Base-by-base conservation (phyloP, 30 jellyfish, hydroid and myxozoan genomes). In the Aurelia sp. region DNA sequence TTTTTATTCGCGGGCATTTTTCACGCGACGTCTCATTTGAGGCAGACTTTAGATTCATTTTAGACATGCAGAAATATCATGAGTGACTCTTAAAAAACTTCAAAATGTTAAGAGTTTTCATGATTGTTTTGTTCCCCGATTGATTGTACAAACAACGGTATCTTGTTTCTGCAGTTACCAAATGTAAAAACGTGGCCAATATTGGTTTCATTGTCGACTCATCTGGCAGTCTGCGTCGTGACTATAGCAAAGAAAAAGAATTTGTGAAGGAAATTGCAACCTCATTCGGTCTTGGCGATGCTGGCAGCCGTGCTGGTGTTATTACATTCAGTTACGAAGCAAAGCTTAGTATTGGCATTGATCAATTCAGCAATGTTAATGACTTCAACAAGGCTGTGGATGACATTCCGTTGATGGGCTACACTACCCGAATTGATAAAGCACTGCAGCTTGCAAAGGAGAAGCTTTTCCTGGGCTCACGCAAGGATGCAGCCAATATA, bases 161-260 rank as follows among this genome's bases (percentile, higher is more conserved):
- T 44, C 55, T 8, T 44, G 6, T 44, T 44, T 8, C 15, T 44
- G 12, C 67, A 83, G 92, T 83, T 69, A 80, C 74, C 24, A 83
- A 72, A 59, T 83, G 92, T 74, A 24, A 38, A 48, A 83, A 83
- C 81, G 72, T 82, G n/a, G 97, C 85, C 48, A 97, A 90, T 79
- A 89, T 93, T 21, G 98, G 97, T 55, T 87, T 93, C 96, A 72
- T 93, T 2, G 88, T 93, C 76, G 98, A 93, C 86, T 93, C 98
- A 27, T 93, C 98, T 78, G 98, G 98, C 60, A 93, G 98, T 59
- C 80, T 93, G 73, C 74, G 91, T 60, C 88, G 91, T 13, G 91
- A 93, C 13, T 93, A 87, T 68, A 65, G 24, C 68, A 93, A 88
- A 64, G 98, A 93, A 73, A 93, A 93, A 74, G 87, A 93, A 63